Evolutionary conservation across 1,140 invertebrate species (phyloP), one percentile per base, ranked within the genome.

Genomic region (Drosophila tropicalis): DNA sequence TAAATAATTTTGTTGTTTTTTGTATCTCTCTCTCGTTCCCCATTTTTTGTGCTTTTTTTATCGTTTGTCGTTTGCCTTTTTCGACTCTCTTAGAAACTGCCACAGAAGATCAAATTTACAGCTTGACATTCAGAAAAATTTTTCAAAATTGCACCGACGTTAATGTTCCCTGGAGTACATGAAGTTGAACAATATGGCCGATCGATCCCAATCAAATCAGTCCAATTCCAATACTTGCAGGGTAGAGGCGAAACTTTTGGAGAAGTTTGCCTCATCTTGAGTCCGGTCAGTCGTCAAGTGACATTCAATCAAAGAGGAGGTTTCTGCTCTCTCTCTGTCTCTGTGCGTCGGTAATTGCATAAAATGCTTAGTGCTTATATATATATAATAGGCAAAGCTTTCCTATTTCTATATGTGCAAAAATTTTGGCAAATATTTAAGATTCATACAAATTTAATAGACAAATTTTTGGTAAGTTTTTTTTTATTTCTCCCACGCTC

Each of bases 1-100:
- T 65, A 55, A 56, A 40, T 39, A 71, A 51, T 72, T 72, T 13
- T 13, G 6, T 13, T 25, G 41, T n/a, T 60, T 72, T 22, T 19
- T n/a, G 25, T 36, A 17, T 39, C 9, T 17, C 17, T 29, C 64
- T 47, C 34, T 56, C 41, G 41, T 34, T 61, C 4, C 6, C 10
- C 17, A 9, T 9, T 19, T 47, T 51, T 51, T 51, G 17, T 51
- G 44, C 17, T 22, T 19, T 47, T 47, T 12, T 51, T 51, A 19
- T 47, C 44, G 44, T 47, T 47, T 9, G 15, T 47, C 6, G 29
- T 44, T 44, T 44, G 5, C 17, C 7, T 47, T 47, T 9, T 10
- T 47, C 13, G 32, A 7, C 10, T 47, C 13, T 5, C n/a, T n/a
- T n/a, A n/a, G n/a, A n/a, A n/a, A n/a, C 44, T 4, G 19, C 17